These are phyloP conservation scores for human (Homo sapiens) DNA, from an alignment of 2,113 vertebrate genomes.

Conservation along the genomic window GRCh38 chr1:79441001-79441500, in stretches of 20 bases:
- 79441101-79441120: neutral
- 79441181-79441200: neutral
- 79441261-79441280: neutral
- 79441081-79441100: neutral
- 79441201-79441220: neutral
- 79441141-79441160: no score
- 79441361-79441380: neutral
- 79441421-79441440: neutral
- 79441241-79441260: neutral
- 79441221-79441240: neutral
- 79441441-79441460: neutral
- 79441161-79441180: neutral
- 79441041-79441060: neutral
- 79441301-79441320: neutral
- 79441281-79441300: neutral
- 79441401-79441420: conserved; percentile 9
- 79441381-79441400: neutral
- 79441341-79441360: neutral
- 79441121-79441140: neutral
- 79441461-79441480: neutral
- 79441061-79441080: neutral
- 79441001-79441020: neutral
- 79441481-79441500: neutral
- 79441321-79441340: neutral
- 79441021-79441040: neutral